Conservation (phyloP, 2,113 vertebrate species). For the Cheilinus undulatus region DNA sequence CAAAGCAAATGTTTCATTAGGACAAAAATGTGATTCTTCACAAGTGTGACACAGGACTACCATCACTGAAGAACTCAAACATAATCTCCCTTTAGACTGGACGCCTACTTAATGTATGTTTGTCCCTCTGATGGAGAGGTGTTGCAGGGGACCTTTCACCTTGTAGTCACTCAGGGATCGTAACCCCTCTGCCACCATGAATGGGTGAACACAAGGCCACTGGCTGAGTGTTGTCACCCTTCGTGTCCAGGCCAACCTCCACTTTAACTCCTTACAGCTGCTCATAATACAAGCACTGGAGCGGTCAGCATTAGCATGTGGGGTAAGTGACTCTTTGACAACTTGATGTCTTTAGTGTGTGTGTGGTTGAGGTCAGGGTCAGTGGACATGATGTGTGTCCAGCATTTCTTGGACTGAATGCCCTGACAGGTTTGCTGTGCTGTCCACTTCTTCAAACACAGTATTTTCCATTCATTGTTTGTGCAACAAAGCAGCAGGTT, state of each 20-base stretch:
- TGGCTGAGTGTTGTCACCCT: conserved; percentile 66
- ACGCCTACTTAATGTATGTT: conserved; percentile 41
- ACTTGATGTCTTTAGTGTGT: conserved; percentile 59
- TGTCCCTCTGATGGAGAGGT: conserved; percentile 59
- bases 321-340: conserved; percentile 74
- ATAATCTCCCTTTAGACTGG: conserved; percentile 44
- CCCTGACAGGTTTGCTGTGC: conserved; percentile 17
- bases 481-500: conserved; percentile 20
- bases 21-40: conserved; percentile 44
- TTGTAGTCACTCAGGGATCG: conserved; percentile 59
- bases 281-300: conserved; percentile 62
- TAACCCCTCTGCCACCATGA: conserved; percentile 71
- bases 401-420: conserved; percentile 32
- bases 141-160: conserved; percentile 74
- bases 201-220: conserved; percentile 71
- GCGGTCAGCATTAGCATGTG: conserved; percentile 53
- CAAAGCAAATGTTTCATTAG: conserved; percentile 25
- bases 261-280: conserved; percentile 67
- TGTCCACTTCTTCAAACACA: conserved; percentile 4
- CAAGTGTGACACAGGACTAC: conserved; percentile 5
- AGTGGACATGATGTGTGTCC: conserved; percentile 41
- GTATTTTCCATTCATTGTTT: conserved; percentile 9
- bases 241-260: conserved; percentile 64
- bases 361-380: conserved; percentile 68
- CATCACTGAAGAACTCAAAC: neutral